Percentiles rank a stretch among this genome's conserved stretches.
Evolutionary conservation across 2,888 invertebrate species (phyloP).

Genomic region (Oxycera nigricornis): DNA sequence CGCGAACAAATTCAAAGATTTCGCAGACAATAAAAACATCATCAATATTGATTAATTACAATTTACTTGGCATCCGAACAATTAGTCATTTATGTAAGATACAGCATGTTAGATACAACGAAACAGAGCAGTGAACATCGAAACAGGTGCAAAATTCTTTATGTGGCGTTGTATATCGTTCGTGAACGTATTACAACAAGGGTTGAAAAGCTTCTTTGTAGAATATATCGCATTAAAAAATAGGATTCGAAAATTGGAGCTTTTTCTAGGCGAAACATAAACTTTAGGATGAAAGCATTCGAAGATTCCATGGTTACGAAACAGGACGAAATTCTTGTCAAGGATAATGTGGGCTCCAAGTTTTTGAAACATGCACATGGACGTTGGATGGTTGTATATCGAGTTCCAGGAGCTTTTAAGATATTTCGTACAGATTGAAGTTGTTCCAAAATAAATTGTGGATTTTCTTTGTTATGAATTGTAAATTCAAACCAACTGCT

Average conservation of each 20-base stretch:
- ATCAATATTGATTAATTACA: conserved; percentile 33
- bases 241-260: background rate
- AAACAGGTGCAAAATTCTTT: background rate
- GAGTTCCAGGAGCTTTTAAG: too few relatives aligned
- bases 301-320: too few relatives aligned
- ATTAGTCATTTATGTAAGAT: conserved; percentile 19
- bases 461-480: too few relatives aligned
- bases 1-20: background rate
- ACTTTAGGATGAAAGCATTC: too few relatives aligned
- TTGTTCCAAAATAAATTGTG: too few relatives aligned
- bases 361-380: too few relatives aligned
- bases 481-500: too few relatives aligned
- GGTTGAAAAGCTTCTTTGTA: background rate
- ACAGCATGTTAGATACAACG: conserved; percentile 4
- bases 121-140: conserved; percentile 2
- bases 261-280: background rate
- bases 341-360: too few relatives aligned
- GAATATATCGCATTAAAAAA: too few relatives aligned
- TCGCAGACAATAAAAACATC: conserved; percentile 24
- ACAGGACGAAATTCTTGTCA: too few relatives aligned
- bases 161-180: conserved; percentile 12
- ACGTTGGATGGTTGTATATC: too few relatives aligned
- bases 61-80: conserved; percentile 21
- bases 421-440: too few relatives aligned
- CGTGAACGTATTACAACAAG: background rate